These are phyloP conservation scores for Luperina testacea DNA, from an alignment of 2,888 invertebrate species.

Conservation along the genomic window DNA sequence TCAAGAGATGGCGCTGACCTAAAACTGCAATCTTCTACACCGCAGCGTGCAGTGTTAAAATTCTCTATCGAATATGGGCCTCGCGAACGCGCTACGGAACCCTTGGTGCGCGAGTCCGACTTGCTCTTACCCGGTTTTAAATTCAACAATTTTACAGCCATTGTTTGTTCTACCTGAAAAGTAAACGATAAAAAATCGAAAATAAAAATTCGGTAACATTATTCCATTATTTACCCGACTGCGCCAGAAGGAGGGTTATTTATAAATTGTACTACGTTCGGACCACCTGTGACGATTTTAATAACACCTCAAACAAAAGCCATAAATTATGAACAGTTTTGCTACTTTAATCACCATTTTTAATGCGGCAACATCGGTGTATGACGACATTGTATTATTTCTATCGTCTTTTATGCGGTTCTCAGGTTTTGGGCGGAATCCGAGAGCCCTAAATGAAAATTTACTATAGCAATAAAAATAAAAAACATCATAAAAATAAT, in stretches of 20 bases:
- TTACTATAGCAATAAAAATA: constrained; percentile 4
- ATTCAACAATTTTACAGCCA: background rate
- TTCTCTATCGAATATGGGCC: too few species aligned
- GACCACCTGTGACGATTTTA: constrained; percentile 37
- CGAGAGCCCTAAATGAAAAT: constrained; percentile 5
- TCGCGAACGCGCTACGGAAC: too few species aligned
- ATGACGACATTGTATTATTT: constrained; percentile 26
- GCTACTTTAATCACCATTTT: constrained; percentile 40
- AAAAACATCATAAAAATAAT: background rate
- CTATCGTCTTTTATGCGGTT: constrained; percentile 1
- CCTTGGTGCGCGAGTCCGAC: too few species aligned
- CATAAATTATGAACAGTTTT: constrained; percentile 34
- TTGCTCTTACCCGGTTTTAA: background rate
- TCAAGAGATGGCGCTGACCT: too few species aligned
- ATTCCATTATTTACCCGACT: constrained; percentile 10
- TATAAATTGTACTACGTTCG: constrained; percentile 13
- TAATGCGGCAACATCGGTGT: constrained; percentile 33
- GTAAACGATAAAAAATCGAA: background rate
- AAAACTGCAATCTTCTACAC: too few species aligned
- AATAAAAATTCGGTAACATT: constrained; percentile 2
- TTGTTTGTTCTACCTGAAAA: background rate
- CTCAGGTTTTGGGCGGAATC: constrained; percentile 20
- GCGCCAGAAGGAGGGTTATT: too few species aligned
- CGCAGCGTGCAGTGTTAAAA: too few species aligned
- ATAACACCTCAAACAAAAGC: constrained; percentile 26